A percentile compares a stretch with the other conserved stretches of the same genome.
Evolutionary conservation across 2,797 vertebrate genomes (phyloP).

Genomic region (Erpetoichthys calabaricus): DNA sequence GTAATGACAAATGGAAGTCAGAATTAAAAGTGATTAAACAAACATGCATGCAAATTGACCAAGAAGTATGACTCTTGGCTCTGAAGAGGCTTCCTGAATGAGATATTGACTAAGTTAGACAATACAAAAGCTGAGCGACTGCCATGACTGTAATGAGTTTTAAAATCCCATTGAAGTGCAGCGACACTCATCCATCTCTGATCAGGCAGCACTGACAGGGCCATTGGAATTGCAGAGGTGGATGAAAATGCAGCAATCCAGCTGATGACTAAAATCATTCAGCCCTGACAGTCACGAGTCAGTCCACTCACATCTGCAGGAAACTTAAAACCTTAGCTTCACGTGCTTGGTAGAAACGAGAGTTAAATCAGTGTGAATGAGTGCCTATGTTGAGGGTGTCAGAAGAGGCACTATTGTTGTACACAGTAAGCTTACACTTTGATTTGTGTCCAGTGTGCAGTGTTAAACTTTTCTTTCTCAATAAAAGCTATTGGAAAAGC

Average conservation of each 20-base stretch:
- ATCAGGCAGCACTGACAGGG: not conserved
- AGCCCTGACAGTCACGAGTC: not conserved
- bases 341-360: too few relatives aligned
- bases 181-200: not conserved
- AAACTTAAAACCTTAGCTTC: too few relatives aligned
- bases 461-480: too few relatives aligned
- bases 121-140: not conserved
- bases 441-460: too few relatives aligned
- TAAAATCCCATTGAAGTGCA: not conserved
- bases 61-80: not conserved
- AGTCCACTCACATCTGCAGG: too few relatives aligned
- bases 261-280: not conserved
- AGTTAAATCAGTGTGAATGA: too few relatives aligned
- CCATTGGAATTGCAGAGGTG: not conserved
- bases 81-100: not conserved
- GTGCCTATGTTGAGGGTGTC: too few relatives aligned
- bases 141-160: conserved; percentile 1
- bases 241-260: too few relatives aligned
- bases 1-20: not conserved
- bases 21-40: not conserved
- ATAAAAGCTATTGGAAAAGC: too few relatives aligned
- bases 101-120: not conserved
- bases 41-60: not conserved
- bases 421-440: too few relatives aligned
- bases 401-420: too few relatives aligned